A percentile compares a stretch with the other conserved stretches of the same genome.
These are phyloP conservation scores for Apantesis nais DNA, from an alignment of 2,888 invertebrate species.

Conservation along the genomic window DNA sequence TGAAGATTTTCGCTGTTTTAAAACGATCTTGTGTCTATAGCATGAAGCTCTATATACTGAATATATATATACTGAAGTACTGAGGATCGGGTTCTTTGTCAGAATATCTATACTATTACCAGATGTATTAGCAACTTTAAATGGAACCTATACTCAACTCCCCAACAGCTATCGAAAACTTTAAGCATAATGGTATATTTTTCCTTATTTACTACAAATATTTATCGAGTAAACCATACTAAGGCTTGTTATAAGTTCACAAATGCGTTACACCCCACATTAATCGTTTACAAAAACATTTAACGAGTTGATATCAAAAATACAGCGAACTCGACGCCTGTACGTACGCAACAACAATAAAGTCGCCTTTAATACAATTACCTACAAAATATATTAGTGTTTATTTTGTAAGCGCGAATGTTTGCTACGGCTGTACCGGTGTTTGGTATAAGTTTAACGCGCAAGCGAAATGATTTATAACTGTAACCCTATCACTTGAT, in stretches of 20 bases:
- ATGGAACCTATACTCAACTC: background rate
- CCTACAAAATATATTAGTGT: slow-evolving; percentile 77
- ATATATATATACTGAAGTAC: no score
- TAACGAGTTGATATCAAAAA: slow-evolving; percentile 59
- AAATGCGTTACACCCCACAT: slow-evolving; percentile 11
- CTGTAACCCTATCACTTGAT: background rate
- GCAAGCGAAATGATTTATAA: slow-evolving; percentile 28
- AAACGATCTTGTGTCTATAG: no score
- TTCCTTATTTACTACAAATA: background rate
- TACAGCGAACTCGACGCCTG: slow-evolving; percentile 56
- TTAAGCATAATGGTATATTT: background rate
- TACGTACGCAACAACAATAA: slow-evolving; percentile 67
- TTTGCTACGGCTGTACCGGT: slow-evolving; percentile 52
- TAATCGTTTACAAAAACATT: slow-evolving; percentile 14
- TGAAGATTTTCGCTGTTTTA: no score
- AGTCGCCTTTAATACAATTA: slow-evolving; percentile 83
- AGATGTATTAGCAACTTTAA: background rate
- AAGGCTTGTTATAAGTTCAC: slow-evolving; percentile 9
- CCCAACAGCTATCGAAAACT: background rate
- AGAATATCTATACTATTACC: no score
- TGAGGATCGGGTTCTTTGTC: no score
- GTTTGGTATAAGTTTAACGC: slow-evolving; percentile 31
- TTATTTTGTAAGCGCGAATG: slow-evolving; percentile 76
- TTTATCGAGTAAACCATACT: background rate
- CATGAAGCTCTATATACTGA: no score